A percentile compares a stretch with the other conserved stretches of the same genome.
Conservation (phyloP, 2,888 invertebrate genomes). For the Kryphioiulus occultus region DNA sequence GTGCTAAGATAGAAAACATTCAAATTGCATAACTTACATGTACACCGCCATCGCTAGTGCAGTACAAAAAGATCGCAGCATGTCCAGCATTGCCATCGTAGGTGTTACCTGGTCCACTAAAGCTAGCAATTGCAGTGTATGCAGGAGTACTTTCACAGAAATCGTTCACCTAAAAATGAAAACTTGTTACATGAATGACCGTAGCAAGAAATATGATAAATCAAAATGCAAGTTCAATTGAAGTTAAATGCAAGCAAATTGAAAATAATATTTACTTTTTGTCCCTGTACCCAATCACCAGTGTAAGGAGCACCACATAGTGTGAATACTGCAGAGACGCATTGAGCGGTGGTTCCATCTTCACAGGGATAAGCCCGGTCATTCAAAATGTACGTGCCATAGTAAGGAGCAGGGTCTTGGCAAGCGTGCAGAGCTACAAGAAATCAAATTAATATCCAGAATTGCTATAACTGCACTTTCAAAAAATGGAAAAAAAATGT, state of each 20-base stretch:
- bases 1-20: not conserved
- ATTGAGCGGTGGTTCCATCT: conserved; percentile 49
- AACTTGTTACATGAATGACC: not conserved
- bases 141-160: conserved; percentile 41
- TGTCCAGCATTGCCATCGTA: conserved; percentile 48
- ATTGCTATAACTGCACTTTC: not conserved
- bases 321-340: conserved; percentile 47
- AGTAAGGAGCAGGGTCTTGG: conserved; percentile 47
- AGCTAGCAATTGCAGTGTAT: conserved; percentile 47
- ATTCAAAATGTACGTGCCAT: conserved; percentile 47
- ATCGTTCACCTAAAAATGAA: conserved; percentile 49
- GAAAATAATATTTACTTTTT: not conserved
- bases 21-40: not conserved
- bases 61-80: conserved; percentile 47
- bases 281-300: conserved; percentile 43
- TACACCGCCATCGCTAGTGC: conserved; percentile 46
- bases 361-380: conserved; percentile 50
- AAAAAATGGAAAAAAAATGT: not conserved
- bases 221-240: not conserved
- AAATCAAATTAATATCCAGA: not conserved
- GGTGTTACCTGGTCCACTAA: conserved; percentile 45
- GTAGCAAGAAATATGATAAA: not conserved
- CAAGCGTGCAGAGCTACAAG: conserved; percentile 28
- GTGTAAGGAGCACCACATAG: conserved; percentile 48
- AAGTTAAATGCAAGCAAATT: too few relatives aligned